Evolutionary conservation across 2,113 vertebrate species (phyloP).

Genomic region (Cynopterus brachyotis): DNA sequence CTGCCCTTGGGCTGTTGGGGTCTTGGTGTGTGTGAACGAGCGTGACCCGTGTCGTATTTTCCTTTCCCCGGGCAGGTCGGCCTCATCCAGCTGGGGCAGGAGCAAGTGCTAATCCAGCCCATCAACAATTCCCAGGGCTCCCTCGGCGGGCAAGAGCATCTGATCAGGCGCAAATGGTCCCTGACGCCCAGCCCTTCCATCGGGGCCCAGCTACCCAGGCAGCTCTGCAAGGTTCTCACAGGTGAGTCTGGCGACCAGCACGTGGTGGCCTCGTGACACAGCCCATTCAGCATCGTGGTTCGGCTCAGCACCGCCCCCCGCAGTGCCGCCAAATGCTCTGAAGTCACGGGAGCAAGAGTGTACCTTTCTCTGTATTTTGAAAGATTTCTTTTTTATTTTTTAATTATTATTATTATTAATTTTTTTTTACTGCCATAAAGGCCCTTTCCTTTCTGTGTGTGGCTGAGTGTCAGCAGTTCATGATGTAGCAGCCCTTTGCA

Average conservation of each 20-base stretch:
- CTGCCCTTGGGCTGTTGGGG: not conserved
- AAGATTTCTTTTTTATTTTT: not conserved
- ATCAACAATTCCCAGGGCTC: conserved; percentile 82
- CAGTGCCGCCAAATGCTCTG: not conserved
- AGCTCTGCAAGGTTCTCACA: conserved; percentile 86
- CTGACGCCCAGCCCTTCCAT: not conserved
- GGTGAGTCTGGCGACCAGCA: conserved; percentile 85
- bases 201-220: not conserved
- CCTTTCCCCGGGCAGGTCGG: conserved; percentile 87
- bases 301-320: accelerated
- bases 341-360: not conserved
- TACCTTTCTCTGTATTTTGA: not conserved
- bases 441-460: not conserved
- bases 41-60: not conserved
- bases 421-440: not conserved
- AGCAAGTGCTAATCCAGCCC: conserved; percentile 91
- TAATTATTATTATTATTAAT: too few species aligned
- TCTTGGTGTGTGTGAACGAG: accelerated
- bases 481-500: not conserved
- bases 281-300: accelerated
- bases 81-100: conserved; percentile 90
- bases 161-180: conserved; percentile 85
- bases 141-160: conserved; percentile 88
- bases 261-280: too few species aligned
- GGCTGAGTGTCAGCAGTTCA: not conserved